phyloP scores from a whole-genome alignment of 2,888 invertebrate genomes.

The Pantelozetes paolii region DNA sequence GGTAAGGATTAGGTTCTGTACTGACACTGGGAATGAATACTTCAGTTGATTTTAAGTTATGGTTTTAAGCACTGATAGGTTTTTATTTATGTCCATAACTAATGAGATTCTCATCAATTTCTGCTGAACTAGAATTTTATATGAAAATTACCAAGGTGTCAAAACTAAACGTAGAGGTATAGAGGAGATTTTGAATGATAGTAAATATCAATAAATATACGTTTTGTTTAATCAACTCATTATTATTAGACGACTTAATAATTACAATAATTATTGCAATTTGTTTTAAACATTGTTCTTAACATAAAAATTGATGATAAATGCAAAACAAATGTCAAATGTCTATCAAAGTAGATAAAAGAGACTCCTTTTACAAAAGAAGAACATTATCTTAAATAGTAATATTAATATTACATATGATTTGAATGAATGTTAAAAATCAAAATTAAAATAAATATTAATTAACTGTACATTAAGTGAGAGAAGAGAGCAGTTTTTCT shows the following conservation, averaged over 20 bases:
- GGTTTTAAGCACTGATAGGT: too few species aligned
- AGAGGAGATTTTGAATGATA: too few species aligned
- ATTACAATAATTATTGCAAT: neutral
- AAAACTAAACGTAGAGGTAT: too few species aligned
- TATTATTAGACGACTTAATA: neutral
- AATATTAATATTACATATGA: neutral
- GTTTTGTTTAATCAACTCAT: neutral
- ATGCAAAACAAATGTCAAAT: neutral
- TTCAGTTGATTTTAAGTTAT: too few species aligned
- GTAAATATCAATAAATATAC: neutral
- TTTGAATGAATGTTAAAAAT: slow-evolving; percentile 1
- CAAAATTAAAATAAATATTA: too few species aligned
- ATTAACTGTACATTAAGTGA: slow-evolving; percentile 10
- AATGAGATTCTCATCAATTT: too few species aligned
- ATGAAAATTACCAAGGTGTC: too few species aligned
- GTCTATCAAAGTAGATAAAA: neutral
- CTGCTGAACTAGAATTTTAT: too few species aligned
- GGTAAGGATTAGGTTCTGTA: too few species aligned
- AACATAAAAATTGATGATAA: neutral
- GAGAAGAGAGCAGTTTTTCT: neutral
- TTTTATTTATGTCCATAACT: too few species aligned
- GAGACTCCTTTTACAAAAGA: slow-evolving; percentile 10
- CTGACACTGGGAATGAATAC: too few species aligned
- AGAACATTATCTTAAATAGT: slow-evolving; percentile 15
- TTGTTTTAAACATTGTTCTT: neutral